Conservation (phyloP, 2,888 invertebrate species). For the Euzetes globulus region DNA sequence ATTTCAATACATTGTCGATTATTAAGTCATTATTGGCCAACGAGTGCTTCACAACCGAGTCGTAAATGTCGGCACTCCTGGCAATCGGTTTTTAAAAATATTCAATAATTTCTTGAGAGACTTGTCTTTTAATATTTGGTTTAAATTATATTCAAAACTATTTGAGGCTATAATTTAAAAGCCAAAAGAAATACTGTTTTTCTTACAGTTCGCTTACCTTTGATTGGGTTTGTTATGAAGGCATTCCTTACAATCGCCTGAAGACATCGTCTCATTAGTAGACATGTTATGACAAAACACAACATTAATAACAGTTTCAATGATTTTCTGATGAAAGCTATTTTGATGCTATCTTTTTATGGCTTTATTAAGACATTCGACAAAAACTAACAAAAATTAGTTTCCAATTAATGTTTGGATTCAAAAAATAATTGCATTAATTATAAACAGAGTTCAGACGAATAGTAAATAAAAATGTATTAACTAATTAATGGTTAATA, state of each 20-base stretch:
- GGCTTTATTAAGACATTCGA: background rate
- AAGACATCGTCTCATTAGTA: background rate
- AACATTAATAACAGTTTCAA: background rate
- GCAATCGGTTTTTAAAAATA: background rate
- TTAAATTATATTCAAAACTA: background rate
- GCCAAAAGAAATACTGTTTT: background rate
- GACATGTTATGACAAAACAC: background rate
- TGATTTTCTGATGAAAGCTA: background rate
- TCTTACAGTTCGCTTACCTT: background rate
- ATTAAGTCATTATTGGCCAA: slow-evolving; percentile 23
- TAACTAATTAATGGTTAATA: background rate
- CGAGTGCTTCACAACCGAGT: background rate
- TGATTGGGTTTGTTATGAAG: background rate
- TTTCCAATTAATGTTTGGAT: background rate
- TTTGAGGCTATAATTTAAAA: background rate
- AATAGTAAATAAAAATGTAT: background rate
- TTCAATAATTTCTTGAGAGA: no score
- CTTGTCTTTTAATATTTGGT: no score
- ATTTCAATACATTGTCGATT: slow-evolving; percentile 2
- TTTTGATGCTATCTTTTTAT: background rate
- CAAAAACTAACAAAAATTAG: no score
- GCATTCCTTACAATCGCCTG: background rate
- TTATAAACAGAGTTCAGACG: background rate
- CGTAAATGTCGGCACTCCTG: background rate
- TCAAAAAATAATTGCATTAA: background rate